Base-by-base conservation (phyloP, 2,888 invertebrate genomes). In the Rhagonycha fulva region DNA sequence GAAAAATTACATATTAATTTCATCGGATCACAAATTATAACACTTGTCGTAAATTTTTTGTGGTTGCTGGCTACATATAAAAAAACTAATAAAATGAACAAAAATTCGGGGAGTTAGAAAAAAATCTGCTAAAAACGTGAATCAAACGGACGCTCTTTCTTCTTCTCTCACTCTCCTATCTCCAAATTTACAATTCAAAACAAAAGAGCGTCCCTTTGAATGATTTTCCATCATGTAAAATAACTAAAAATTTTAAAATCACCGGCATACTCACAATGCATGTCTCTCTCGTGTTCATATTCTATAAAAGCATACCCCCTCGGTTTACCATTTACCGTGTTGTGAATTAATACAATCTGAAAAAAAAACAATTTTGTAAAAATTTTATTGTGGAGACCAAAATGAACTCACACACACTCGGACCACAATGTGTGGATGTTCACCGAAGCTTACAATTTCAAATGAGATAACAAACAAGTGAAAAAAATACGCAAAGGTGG, bases 251-350 rank as follows among this genome's bases (percentile, higher is more conserved):
- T 47, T 47, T 47, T 60, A 10, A 32, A 61, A 70, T 70, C 47
- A 23, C 24, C 32, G 47, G 47, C 28, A 81, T 90, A 97, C 98
- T 96, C 92, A 98, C 98, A 97, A 90, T 99, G 99, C 99, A 99
- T 99, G 89, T 99, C 99, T 79, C 98, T 90, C 89, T 99, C 99
- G 88, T 98, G 98, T 88, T 99, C 98, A 89, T 98, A 99, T 89
- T 99, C 99, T 85, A 99, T 98, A 92, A 99, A 99, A 67, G 99
- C 99, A 90, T 99, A 99, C 79, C 99, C 99, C 82, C 99, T 92
- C 10, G 98, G 99, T 89, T 99, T 99, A 83, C 94, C 95, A 86
- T 93, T 94, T 80, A 94, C 92, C 81, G 93, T 94, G 89, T 96
- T 96, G 86, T 94, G 95, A 80, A 96, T 94, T 87, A 99, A 91